Percentiles rank a stretch among this genome's conserved stretches.
phyloP scores from a whole-genome alignment of 1,140 invertebrate species.

The Aphidius gifuensis region DNA sequence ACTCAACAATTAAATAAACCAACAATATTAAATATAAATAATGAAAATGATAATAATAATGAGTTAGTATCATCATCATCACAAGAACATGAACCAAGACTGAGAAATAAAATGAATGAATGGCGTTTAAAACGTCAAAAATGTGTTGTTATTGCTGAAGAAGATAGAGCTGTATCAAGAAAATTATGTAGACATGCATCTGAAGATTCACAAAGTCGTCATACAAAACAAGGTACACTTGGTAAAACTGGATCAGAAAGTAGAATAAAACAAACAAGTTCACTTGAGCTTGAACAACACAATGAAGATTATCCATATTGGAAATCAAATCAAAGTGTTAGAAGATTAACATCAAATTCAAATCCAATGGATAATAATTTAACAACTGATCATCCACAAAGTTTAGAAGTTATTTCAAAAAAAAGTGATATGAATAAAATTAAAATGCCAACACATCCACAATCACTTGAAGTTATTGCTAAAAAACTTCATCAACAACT shows the following conservation, averaged over 20 bases:
- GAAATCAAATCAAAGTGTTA: conserved; percentile 47
- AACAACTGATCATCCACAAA: conserved; percentile 47
- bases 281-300: conserved; percentile 47
- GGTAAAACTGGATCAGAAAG: conserved; percentile 52
- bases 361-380: conserved; percentile 47
- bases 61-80: conserved; percentile 38
- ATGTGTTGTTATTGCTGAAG: conserved; percentile 40
- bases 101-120: conserved; percentile 20
- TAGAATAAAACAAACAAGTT: conserved; percentile 52
- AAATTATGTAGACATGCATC: conserved; percentile 47
- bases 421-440: conserved; percentile 49
- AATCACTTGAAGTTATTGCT: conserved; percentile 51
- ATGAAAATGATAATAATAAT: conserved; percentile 29
- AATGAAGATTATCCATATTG: conserved; percentile 47
- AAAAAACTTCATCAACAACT: conserved; percentile 50
- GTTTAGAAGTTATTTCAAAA: conserved; percentile 51
- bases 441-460: conserved; percentile 52
- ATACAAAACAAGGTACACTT: conserved; percentile 44
- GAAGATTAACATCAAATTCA: conserved; percentile 44
- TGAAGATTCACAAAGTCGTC: conserved; percentile 46
- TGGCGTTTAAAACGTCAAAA: conserved; percentile 37
- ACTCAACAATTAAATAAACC: conserved; percentile 45
- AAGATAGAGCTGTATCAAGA: conserved; percentile 35
- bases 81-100: conserved; percentile 5
- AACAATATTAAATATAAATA: conserved; percentile 38